Percentiles rank a stretch among this genome's conserved stretches.
Conservation (phyloP, 1,140 invertebrate genomes). For the Hypothenemus hampei region DNA sequence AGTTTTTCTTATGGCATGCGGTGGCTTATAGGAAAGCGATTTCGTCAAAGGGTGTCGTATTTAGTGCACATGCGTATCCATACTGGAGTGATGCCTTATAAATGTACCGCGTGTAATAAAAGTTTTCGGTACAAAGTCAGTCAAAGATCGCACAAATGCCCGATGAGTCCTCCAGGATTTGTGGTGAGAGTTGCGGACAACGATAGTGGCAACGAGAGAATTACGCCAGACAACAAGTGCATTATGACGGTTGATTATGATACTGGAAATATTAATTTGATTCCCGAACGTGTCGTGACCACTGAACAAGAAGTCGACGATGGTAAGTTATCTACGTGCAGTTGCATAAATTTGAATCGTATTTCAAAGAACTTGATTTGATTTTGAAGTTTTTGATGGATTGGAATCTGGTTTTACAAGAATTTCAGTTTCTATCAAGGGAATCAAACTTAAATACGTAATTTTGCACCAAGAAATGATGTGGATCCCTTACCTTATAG, state of each 20-base stretch:
- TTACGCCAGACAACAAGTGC: constrained; percentile 25
- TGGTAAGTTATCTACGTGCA: constrained; percentile 3
- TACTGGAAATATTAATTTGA: constrained; percentile 33
- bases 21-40: constrained; percentile 68
- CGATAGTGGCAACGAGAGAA: too few relatives aligned
- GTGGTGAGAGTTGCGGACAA: constrained; percentile 38
- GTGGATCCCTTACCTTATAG: too few relatives aligned
- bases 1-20: too few relatives aligned
- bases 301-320: too few relatives aligned
- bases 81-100: constrained; percentile 77
- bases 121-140: constrained; percentile 82
- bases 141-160: constrained; percentile 75
- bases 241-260: constrained; percentile 34
- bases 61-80: constrained; percentile 79
- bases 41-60: constrained; percentile 80
- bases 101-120: constrained; percentile 74
- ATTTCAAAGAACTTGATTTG: too few relatives aligned
- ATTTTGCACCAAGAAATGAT: too few relatives aligned
- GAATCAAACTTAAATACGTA: too few relatives aligned
- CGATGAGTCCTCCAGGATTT: constrained; percentile 53
- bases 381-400: background rate
- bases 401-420: background rate
- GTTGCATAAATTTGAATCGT: too few relatives aligned
- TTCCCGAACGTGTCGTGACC: too few relatives aligned
- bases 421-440: too few relatives aligned